Evolutionary conservation across 2,113 vertebrate genomes (phyloP).

Genomic region (Bubo scandiacus): DNA sequence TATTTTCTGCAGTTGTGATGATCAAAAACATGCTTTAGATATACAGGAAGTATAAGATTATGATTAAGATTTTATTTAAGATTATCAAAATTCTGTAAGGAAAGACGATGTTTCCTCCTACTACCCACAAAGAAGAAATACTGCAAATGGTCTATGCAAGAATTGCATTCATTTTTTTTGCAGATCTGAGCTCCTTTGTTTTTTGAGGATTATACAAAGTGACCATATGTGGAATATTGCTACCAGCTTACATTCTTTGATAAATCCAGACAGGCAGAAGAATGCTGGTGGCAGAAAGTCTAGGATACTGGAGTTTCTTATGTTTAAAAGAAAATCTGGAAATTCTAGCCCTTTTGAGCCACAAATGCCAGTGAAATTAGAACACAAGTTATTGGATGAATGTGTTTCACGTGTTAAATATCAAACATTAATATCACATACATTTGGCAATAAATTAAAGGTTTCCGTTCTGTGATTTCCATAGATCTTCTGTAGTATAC

Average conservation of each 20-base stretch:
- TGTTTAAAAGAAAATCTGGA: background rate
- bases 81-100: background rate
- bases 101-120: background rate
- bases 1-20: background rate
- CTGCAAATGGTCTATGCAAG: background rate
- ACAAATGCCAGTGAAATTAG: background rate
- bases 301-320: background rate
- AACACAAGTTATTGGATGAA: background rate
- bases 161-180: constrained; percentile 7
- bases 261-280: constrained; percentile 57
- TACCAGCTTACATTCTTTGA: constrained; percentile 52
- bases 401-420: background rate
- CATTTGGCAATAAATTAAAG: background rate
- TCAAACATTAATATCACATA: background rate
- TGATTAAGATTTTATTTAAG: background rate
- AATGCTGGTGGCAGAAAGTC: constrained; percentile 44
- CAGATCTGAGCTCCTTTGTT: background rate
- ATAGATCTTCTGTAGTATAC: background rate
- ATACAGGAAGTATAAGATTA: background rate
- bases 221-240: constrained; percentile 44
- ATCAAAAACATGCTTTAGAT: background rate
- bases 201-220: constrained; percentile 48
- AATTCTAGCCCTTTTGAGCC: background rate
- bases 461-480: background rate
- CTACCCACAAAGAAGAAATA: background rate